Evolutionary conservation across 2,888 invertebrate genomes (phyloP).

Genomic region (Hirtodrosophila histrioides): DNA sequence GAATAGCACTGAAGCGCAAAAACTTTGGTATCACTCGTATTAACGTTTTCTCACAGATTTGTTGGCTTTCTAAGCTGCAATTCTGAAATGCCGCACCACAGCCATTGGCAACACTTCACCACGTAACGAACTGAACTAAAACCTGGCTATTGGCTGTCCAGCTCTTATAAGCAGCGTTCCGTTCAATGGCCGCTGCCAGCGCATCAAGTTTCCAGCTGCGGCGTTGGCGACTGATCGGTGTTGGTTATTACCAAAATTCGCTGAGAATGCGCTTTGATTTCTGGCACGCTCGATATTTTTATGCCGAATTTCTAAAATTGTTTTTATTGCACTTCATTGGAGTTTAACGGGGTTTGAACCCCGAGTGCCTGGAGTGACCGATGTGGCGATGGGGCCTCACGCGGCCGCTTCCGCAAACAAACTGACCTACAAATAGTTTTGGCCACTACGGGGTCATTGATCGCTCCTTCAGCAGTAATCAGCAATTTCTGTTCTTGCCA

Average conservation of each 20-base stretch:
- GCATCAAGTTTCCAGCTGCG: constrained; percentile 71
- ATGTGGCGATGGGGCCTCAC: constrained; percentile 39
- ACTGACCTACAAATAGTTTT: constrained; percentile 74
- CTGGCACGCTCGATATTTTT: constrained; percentile 72
- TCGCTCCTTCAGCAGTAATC: constrained; percentile 28
- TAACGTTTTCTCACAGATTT: constrained; percentile 6
- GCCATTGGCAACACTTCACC: constrained; percentile 25
- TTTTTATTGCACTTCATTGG: constrained; percentile 46
- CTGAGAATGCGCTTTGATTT: constrained; percentile 63
- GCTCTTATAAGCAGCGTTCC: constrained; percentile 78
- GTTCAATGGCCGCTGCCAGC: constrained; percentile 76
- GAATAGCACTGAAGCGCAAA: constrained; percentile 13
- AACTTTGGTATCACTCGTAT: constrained; percentile 4
- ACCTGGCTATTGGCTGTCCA: constrained; percentile 56
- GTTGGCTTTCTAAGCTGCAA: constrained; percentile 34
- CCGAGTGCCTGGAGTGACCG: constrained; percentile 18
- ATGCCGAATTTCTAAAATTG: constrained; percentile 71
- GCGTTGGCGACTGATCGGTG: constrained; percentile 44
- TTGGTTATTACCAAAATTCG: constrained; percentile 62
- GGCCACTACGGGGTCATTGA: constrained; percentile 57
- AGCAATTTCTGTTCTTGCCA: constrained; percentile 17
- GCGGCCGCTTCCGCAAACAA: constrained; percentile 68
- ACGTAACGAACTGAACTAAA: constrained; percentile 66
- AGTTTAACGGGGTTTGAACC: constrained; percentile 48
- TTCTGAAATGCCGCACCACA: constrained; percentile 33